These are phyloP conservation scores for Pseudotriccus pelzelni DNA, from an alignment of 2,797 vertebrate species.

Conservation along the genomic window DNA sequence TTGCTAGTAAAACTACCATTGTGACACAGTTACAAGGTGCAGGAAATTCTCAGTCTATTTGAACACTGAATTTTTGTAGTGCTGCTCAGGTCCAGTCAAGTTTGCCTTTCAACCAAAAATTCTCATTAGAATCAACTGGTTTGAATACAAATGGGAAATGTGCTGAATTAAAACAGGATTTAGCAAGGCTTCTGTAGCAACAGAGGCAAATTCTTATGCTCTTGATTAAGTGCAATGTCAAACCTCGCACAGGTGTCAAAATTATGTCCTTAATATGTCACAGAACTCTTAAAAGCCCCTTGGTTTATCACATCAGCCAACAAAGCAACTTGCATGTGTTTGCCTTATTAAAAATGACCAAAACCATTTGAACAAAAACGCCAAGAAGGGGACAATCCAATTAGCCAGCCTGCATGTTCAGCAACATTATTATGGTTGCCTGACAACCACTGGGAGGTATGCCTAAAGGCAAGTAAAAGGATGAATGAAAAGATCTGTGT, in stretches of 20 bases:
- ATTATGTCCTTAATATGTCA: not conserved
- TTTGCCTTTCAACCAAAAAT: not conserved
- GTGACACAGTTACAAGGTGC: not conserved
- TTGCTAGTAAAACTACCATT: not conserved
- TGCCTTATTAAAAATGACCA: not conserved
- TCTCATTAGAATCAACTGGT: not conserved
- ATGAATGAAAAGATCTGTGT: constrained; percentile 60
- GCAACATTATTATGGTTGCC: constrained; percentile 56
- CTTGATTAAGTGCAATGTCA: not conserved
- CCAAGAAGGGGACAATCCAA: constrained; percentile 39
- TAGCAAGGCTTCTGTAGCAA: not conserved
- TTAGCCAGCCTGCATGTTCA: constrained; percentile 51
- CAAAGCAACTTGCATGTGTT: not conserved
- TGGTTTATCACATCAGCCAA: not conserved
- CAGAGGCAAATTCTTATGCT: not conserved
- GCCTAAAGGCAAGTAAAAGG: constrained; percentile 47
- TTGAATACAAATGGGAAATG: not conserved
- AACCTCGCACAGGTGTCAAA: not conserved
- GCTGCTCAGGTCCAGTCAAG: not conserved
- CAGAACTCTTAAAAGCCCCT: not conserved
- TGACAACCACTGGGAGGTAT: constrained; percentile 64
- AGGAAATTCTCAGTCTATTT: not conserved
- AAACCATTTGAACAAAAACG: not conserved
- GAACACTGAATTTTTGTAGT: not conserved
- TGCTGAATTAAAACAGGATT: not conserved